phyloP scores from a whole-genome alignment of 2,888 invertebrate genomes.

The Alcis repandata region DNA sequence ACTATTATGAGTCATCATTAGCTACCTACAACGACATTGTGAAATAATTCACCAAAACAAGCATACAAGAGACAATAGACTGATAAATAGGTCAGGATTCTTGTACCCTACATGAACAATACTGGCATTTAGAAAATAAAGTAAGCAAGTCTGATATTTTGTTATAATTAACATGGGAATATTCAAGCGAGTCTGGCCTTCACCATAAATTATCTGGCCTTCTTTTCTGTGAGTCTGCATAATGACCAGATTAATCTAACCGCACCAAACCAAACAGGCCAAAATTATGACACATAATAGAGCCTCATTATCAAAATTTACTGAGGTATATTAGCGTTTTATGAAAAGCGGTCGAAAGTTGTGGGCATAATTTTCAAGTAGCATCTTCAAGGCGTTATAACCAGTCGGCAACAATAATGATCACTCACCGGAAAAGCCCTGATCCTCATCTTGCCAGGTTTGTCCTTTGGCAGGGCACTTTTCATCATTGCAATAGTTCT shows the following conservation, averaged over 20 bases:
- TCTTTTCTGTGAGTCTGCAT: too few species aligned
- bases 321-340: background rate
- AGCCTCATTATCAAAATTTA: too few species aligned
- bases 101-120: background rate
- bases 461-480: slow-evolving; percentile 94
- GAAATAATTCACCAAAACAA: background rate
- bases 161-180: too few species aligned
- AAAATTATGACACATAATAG: too few species aligned
- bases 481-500: slow-evolving; percentile 87
- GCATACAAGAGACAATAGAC: background rate
- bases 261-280: too few species aligned
- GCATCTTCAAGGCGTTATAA: slow-evolving; percentile 4
- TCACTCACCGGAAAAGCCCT: slow-evolving; percentile 97
- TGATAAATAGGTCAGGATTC: background rate
- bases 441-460: slow-evolving; percentile 97
- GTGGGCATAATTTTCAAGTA: background rate
- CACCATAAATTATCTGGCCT: too few species aligned
- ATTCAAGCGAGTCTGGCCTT: too few species aligned
- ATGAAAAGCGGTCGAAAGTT: background rate
- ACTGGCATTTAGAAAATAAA: background rate
- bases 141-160: background rate
- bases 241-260: too few species aligned
- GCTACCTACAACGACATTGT: background rate
- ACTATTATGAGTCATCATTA: slow-evolving; percentile 1
- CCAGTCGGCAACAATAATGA: slow-evolving; percentile 12